phyloP scores from a whole-genome alignment of 2,888 invertebrate species.

The Spilosoma lubricipeda region DNA sequence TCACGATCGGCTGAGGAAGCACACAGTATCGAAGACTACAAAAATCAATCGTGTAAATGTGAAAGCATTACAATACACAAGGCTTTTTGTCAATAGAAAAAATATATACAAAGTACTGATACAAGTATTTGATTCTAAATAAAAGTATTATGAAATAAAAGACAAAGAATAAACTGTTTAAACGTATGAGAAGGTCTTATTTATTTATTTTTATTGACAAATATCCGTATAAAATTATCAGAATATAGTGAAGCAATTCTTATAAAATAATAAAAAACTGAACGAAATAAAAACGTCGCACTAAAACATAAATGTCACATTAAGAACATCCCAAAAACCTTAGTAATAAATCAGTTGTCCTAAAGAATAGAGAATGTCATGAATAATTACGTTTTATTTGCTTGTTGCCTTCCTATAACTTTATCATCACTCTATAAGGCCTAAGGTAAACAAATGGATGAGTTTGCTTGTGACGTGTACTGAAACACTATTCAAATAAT shows the following conservation, averaged over 20 bases:
- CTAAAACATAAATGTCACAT: conserved; percentile 10
- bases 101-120: neutral
- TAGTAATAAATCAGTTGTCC: conserved; percentile 16
- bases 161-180: neutral
- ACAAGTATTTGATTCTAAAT: neutral
- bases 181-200: neutral
- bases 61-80: conserved; percentile 41
- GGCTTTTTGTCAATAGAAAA: conserved; percentile 18
- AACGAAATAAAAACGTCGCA: conserved; percentile 22
- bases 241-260: conserved; percentile 1
- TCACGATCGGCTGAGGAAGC: conserved; percentile 52
- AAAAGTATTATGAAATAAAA: neutral
- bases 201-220: neutral
- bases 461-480: neutral
- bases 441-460: neutral
- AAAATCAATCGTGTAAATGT: conserved; percentile 53
- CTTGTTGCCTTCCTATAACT: neutral
- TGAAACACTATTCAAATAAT: neutral
- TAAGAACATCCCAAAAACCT: conserved; percentile 21
- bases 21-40: conserved; percentile 58
- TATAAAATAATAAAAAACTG: conserved; percentile 14
- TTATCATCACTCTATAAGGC: neutral
- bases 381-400: conserved; percentile 1
- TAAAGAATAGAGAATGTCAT: conserved; percentile 6
- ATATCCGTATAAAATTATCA: neutral